Base-by-base conservation (phyloP, 2,888 invertebrate genomes). In the Drosophila infuscata region DNA sequence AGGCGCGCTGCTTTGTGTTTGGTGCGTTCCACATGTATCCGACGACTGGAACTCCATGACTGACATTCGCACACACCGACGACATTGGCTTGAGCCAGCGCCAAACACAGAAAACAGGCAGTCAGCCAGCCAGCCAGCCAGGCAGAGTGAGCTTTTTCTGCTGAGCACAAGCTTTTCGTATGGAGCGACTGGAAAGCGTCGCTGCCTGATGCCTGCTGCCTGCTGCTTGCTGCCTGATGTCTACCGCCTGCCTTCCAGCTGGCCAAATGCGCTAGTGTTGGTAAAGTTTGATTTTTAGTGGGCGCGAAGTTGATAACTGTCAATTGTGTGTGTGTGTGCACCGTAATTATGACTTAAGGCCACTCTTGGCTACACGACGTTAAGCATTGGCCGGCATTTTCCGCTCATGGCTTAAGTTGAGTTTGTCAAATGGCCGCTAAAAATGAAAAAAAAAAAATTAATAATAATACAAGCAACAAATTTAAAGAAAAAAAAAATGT, bases 21-120 rank as follows among this genome's bases (percentile, higher is more conserved):
- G 84, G 75, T 87, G 84, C 82, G 91, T 91, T 91, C 92, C 91
- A 90, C 91, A 90, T 90, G 88, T 87, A 92, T 92, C 92, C 92
- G 91, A 91, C 92, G 91, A 92, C 92, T 92, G 92, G 92, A 92
- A 92, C 92, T 92, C 92, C 92, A 92, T 92, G 91, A 92, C 92
- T 92, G 91, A 92, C 83, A 83, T 82, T 86, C 69, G 77, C 71
- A 79, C 70, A 78, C 76, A 70, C 43, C 58, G 69, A 46, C 74
- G 69, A 72, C 79, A 66, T 60, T 68, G 57, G 64, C 74, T 60
- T 67, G 61, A 57, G 76, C 66, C 58, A 72, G 69, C 66, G 60
- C 67, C 59, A 41, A 65, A 59, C 51, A 57, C 52, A 58, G 51
- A 54, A 49, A 54, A 58, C 57, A 57, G 30, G 52, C 58, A 41